A percentile compares a stretch with the other conserved stretches of the same genome.
Conservation (phyloP, 2,888 invertebrate species). For the Eupithecia vulgata region DNA sequence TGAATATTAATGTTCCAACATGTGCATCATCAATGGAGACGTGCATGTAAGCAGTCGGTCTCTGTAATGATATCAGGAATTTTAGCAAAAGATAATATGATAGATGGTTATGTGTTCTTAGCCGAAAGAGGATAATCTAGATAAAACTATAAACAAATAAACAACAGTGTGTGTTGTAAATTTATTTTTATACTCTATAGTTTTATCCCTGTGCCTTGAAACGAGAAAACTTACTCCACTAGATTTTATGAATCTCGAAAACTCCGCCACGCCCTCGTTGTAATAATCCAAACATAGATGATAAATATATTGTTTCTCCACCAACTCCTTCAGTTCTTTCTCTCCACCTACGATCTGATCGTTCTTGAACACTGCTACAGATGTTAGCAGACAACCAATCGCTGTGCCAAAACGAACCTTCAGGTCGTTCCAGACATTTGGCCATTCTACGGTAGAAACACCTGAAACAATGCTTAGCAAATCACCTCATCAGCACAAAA, state of each 20-base stretch:
- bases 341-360: conserved; percentile 81
- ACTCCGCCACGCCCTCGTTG: conserved; percentile 68
- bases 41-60: conserved; percentile 82
- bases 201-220: background rate
- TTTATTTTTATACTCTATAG: no score
- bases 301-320: conserved; percentile 75
- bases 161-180: no score
- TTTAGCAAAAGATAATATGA: background rate
- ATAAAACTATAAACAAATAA: no score
- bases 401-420: conserved; percentile 72
- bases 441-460: conserved; percentile 73
- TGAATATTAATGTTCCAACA: conserved; percentile 83
- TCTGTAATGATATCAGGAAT: conserved; percentile 69
- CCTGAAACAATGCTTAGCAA: conserved; percentile 50
- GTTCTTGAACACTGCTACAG: conserved; percentile 79
- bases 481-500: background rate
- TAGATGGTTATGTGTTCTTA: background rate
- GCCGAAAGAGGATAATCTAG: background rate
- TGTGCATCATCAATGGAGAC: conserved; percentile 72
- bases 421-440: conserved; percentile 62
- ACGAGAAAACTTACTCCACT: conserved; percentile 65
- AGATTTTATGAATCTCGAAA: conserved; percentile 69
- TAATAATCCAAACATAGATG: conserved; percentile 74
- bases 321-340: conserved; percentile 70
- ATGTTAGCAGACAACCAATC: conserved; percentile 71